Evolutionary conservation across 2,797 vertebrate species (phyloP).

Genomic region (Ptychadena robeensis): DNA sequence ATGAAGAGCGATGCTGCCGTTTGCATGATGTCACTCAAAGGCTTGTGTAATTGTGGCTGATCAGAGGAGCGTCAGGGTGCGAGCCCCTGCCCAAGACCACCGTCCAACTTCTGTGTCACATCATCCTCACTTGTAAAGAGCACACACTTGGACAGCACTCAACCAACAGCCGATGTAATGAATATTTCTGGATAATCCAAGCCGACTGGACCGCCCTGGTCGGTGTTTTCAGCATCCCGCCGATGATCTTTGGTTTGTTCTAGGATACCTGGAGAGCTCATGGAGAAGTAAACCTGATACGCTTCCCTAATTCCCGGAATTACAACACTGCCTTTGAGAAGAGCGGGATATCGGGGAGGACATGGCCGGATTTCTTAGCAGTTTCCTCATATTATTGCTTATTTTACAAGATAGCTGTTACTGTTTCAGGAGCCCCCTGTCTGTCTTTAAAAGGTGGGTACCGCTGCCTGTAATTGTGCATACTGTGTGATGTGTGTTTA

Average conservation of each 20-base stretch:
- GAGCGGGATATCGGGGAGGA: conserved; percentile 68
- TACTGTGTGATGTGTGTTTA: background rate
- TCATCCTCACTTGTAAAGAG: conserved; percentile 50
- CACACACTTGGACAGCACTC: background rate
- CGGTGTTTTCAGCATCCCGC: conserved; percentile 33
- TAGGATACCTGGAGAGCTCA: conserved; percentile 67
- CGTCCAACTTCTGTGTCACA: conserved; percentile 59
- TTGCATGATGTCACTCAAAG: conserved; percentile 63
- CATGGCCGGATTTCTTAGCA: conserved; percentile 78
- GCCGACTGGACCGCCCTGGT: conserved; percentile 52
- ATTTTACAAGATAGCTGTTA: conserved; percentile 76
- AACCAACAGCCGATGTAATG: background rate
- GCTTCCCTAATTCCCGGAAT: conserved; percentile 64
- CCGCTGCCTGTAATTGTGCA: background rate
- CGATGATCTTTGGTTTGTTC: conserved; percentile 67
- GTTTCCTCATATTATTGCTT: conserved; percentile 73
- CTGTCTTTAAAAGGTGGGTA: conserved; percentile 83
- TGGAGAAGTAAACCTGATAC: conserved; percentile 71
- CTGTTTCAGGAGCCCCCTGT: conserved; percentile 74
- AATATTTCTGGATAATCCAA: conserved; percentile 57
- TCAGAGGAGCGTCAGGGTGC: conserved; percentile 59
- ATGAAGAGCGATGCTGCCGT: conserved; percentile 71
- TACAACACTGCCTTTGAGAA: conserved; percentile 63
- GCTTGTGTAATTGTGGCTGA: conserved; percentile 59
- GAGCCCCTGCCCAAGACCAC: conserved; percentile 54